These are phyloP conservation scores for Cotesia congregata DNA, from an alignment of 2,888 invertebrate genomes.

Conservation along the genomic window DNA sequence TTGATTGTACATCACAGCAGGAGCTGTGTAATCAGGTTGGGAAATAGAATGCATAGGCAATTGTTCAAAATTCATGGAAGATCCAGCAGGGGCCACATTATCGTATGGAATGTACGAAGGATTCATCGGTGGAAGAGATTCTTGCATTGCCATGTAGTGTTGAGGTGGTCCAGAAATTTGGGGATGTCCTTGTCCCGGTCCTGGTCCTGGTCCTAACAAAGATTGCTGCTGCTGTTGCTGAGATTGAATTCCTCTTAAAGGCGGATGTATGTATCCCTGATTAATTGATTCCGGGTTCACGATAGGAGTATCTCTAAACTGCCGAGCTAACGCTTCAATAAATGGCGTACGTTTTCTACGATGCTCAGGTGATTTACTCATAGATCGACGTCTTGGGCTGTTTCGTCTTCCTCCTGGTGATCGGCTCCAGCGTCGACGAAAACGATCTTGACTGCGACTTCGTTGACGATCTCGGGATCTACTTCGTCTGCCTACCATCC, in stretches of 20 bases:
- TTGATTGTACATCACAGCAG: constrained; percentile 60
- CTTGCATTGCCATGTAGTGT: constrained; percentile 46
- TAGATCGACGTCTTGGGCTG: constrained; percentile 56
- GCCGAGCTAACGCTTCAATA: constrained; percentile 66
- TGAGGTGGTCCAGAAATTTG: constrained; percentile 42
- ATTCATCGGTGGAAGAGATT: constrained; percentile 37
- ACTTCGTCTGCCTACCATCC: constrained; percentile 57
- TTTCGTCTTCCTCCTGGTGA: constrained; percentile 56
- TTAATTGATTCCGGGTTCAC: constrained; percentile 43
- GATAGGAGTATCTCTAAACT: constrained; percentile 59
- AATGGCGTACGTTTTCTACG: constrained; percentile 67
- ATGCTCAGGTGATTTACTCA: constrained; percentile 59
- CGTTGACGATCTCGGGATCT: constrained; percentile 64
- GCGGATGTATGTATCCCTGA: constrained; percentile 50
- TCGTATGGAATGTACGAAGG: constrained; percentile 58
- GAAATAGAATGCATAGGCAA: constrained; percentile 48
- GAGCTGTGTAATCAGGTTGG: constrained; percentile 55
- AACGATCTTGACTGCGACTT: constrained; percentile 57
- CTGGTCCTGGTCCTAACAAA: constrained; percentile 33
- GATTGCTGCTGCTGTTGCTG: constrained; percentile 26
- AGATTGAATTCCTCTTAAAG: constrained; percentile 47
- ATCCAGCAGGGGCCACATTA: constrained; percentile 48
- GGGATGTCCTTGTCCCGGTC: constrained; percentile 44
- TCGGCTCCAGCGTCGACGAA: constrained; percentile 60
- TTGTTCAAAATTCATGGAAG: constrained; percentile 57